Evolutionary conservation across 2,113 vertebrate species (phyloP).

Genomic region (Forbesichthys agassizii): DNA sequence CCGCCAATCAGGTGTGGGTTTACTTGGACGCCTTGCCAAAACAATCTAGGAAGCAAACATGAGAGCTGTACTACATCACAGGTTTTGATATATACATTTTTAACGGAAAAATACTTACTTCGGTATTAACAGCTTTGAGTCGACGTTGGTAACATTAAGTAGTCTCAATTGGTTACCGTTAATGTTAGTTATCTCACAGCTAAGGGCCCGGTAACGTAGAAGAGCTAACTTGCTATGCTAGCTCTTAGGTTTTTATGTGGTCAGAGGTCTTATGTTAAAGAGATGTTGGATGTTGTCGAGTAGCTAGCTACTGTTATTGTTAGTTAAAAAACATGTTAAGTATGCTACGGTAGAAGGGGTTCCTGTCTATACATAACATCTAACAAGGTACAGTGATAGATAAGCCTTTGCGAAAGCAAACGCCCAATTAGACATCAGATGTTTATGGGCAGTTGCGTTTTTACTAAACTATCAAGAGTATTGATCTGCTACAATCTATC

Average conservation of each 20-base stretch:
- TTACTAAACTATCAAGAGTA: conserved; percentile 15
- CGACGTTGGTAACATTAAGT: conserved; percentile 5
- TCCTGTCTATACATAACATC: background rate
- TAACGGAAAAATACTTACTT: background rate
- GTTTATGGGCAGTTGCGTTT: conserved; percentile 28
- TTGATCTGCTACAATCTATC: conserved; percentile 25
- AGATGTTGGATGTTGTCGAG: background rate
- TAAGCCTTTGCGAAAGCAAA: background rate
- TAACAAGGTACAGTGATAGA: background rate
- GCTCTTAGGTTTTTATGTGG: background rate
- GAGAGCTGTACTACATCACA: background rate
- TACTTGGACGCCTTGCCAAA: conserved; percentile 37
- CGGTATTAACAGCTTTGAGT: background rate
- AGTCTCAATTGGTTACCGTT: background rate
- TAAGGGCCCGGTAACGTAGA: conserved; percentile 26
- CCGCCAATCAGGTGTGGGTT: conserved; percentile 48
- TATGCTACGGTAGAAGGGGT: background rate
- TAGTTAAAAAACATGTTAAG: conserved; percentile 5
- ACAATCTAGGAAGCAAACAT: conserved; percentile 16
- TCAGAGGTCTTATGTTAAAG: background rate
- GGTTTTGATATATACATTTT: background rate
- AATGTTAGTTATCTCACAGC: conserved; percentile 15
- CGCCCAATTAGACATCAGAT: conserved; percentile 3
- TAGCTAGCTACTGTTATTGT: background rate
- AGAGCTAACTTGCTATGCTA: conserved; percentile 22